phyloP scores from a whole-genome alignment of 2,113 vertebrate genomes.

The Phainopepla nitens region DNA sequence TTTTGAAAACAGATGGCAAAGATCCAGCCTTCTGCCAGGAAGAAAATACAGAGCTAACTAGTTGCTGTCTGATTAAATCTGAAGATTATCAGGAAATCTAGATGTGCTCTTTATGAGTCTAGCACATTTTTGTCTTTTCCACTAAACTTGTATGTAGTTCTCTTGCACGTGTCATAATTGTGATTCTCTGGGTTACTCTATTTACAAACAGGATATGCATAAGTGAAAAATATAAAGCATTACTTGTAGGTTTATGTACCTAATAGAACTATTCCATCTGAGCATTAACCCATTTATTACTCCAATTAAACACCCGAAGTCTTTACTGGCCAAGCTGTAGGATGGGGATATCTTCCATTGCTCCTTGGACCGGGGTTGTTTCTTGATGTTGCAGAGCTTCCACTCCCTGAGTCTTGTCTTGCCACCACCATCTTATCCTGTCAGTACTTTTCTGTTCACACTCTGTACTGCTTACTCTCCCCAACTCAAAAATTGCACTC shows the following conservation, averaged over 20 bases:
- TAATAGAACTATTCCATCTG: background rate
- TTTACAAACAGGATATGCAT: background rate
- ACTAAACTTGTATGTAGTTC: background rate
- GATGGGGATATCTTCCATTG: background rate
- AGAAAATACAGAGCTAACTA: background rate
- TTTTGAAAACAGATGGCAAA: background rate
- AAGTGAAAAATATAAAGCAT: background rate
- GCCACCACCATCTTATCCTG: background rate
- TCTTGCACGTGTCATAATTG: background rate
- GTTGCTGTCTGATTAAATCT: background rate
- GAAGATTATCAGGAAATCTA: background rate
- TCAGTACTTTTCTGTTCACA: background rate
- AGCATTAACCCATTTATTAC: background rate
- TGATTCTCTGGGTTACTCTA: rapidly evolving
- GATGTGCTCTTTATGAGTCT: background rate
- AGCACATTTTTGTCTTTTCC: background rate
- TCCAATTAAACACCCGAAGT: background rate
- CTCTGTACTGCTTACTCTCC: background rate
- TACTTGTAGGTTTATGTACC: background rate
- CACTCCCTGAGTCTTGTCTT: background rate
- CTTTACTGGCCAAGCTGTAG: background rate
- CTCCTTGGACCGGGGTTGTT: background rate
- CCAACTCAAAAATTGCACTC: background rate
- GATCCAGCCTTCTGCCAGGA: background rate
- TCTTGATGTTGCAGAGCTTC: background rate